These are phyloP conservation scores for Eilema griseolum DNA, from an alignment of 2,888 invertebrate genomes.

Conservation along the genomic window DNA sequence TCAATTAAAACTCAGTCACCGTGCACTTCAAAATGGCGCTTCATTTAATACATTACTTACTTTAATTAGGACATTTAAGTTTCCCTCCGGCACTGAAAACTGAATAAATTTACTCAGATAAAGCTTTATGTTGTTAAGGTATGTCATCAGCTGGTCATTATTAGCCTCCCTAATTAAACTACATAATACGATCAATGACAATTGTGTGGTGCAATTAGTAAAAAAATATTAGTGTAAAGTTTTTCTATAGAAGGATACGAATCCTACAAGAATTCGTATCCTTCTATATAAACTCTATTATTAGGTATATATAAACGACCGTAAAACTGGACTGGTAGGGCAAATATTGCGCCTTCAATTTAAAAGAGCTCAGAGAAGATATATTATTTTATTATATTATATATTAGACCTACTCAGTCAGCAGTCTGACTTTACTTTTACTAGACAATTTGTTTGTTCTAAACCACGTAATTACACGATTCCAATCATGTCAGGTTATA, in stretches of 20 bases:
- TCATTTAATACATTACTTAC: constrained; percentile 59
- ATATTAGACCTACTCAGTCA: too few relatives aligned
- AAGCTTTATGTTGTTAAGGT: neutral
- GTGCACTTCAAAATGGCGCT: constrained; percentile 47
- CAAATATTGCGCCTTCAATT: neutral
- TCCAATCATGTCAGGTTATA: too few relatives aligned
- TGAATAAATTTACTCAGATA: constrained; percentile 32
- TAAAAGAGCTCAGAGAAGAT: neutral
- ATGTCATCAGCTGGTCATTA: neutral
- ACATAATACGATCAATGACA: neutral
- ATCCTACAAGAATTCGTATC: too few relatives aligned
- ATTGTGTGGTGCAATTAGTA: neutral
- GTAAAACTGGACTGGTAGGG: too few relatives aligned
- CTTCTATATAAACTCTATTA: too few relatives aligned
- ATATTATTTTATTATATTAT: neutral
- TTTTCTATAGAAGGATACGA: neutral
- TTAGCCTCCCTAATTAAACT: neutral
- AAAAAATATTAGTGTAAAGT: neutral
- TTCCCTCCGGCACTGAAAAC: constrained; percentile 37
- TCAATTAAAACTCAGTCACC: constrained; percentile 70
- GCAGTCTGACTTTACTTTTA: neutral
- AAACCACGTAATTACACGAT: too few relatives aligned
- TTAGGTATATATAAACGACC: too few relatives aligned
- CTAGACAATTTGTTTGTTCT: neutral
- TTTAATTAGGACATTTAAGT: constrained; percentile 58